Evolutionary conservation across 2,113 vertebrate species (phyloP).

Genomic region (Syrmaticus mikado): DNA sequence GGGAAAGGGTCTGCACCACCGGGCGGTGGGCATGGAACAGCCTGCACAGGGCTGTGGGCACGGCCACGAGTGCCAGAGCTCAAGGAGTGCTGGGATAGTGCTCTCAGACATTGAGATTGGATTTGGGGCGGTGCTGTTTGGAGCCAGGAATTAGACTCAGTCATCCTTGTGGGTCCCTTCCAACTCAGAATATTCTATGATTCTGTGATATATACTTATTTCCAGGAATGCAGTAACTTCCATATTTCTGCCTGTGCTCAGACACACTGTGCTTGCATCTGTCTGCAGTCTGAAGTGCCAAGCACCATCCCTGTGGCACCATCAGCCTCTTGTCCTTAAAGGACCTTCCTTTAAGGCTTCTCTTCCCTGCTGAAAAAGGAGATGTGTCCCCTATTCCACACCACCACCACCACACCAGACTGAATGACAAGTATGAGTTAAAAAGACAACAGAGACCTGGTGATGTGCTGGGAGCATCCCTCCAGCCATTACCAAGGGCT

Average conservation of each 20-base stretch:
- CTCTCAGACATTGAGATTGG: too few species aligned
- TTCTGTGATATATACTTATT: background rate
- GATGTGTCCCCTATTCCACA: background rate
- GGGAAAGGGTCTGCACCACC: too few species aligned
- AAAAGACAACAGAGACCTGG: background rate
- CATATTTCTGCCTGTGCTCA: conserved; percentile 22
- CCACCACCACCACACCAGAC: background rate
- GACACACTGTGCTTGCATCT: conserved; percentile 46
- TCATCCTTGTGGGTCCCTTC: too few species aligned
- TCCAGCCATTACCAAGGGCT: background rate
- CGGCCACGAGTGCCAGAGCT: too few species aligned
- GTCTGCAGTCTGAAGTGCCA: conserved; percentile 48
- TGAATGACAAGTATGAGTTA: background rate
- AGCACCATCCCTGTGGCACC: background rate
- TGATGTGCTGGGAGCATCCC: background rate
- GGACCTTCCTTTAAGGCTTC: conserved; percentile 37
- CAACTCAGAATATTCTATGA: too few species aligned
- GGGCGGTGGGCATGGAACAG: too few species aligned
- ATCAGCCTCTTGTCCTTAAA: conserved; percentile 62
- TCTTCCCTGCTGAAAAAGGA: background rate
- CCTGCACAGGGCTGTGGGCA: too few species aligned
- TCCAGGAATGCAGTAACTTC: background rate
- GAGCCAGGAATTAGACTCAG: too few species aligned
- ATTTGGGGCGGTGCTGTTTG: too few species aligned
- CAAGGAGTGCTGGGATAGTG: too few species aligned